phyloP scores from a whole-genome alignment of 2,113 vertebrate genomes.

The Caracal caracal region DNA sequence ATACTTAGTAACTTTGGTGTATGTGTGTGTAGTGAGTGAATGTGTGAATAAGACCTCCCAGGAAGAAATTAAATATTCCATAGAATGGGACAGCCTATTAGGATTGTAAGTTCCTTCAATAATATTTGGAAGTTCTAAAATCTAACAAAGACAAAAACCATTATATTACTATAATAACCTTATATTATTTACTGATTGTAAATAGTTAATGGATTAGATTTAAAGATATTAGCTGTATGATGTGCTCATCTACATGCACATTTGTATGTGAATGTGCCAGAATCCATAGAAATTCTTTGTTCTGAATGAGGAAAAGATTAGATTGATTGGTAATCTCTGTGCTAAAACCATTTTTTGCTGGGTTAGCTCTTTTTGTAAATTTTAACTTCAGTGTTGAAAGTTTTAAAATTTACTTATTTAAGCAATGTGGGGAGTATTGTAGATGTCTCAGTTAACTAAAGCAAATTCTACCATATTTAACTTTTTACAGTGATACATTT shows the following conservation, averaged over 20 bases:
- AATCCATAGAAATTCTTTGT: background rate
- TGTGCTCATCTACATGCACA: background rate
- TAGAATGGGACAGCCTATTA: background rate
- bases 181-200: conserved; percentile 33
- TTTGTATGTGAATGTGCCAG: conserved; percentile 15
- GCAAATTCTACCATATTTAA: conserved; percentile 27
- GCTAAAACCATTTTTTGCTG: conserved; percentile 45
- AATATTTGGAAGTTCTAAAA: conserved; percentile 44
- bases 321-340: background rate
- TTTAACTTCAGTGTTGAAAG: background rate
- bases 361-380: conserved; percentile 12
- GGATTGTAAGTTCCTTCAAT: background rate
- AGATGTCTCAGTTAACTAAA: background rate
- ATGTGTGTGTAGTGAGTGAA: background rate
- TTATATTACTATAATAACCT: background rate
- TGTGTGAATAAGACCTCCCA: background rate
- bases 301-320: conserved; percentile 9
- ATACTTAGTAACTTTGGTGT: background rate
- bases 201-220: background rate
- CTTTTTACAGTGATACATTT: conserved; percentile 85
- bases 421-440: background rate
- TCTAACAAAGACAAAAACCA: background rate
- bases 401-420: conserved; percentile 41
- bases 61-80: background rate
- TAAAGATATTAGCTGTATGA: background rate